phyloP scores from a whole-genome alignment of 2,113 vertebrate species.

The Saccopteryx leptura region DNA sequence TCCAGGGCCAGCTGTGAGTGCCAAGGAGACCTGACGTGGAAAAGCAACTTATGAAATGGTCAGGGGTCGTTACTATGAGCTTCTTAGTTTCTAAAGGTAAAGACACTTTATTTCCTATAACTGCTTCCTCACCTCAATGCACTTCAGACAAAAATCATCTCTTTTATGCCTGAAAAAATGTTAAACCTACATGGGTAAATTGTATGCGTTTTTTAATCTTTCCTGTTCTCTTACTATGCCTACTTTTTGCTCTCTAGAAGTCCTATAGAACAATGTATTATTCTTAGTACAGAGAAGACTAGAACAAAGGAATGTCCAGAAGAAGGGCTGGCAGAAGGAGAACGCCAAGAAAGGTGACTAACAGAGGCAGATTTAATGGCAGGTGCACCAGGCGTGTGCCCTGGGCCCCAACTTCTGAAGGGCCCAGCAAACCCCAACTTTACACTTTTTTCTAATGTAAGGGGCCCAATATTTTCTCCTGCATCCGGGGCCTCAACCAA shows the following conservation, averaged over 20 bases:
- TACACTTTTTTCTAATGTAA: no score
- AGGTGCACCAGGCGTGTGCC: no score
- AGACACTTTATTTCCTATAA: not conserved
- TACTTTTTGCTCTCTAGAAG: not conserved
- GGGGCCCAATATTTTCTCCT: no score
- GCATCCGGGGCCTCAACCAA: no score
- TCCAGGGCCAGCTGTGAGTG: not conserved
- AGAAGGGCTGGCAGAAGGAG: not conserved
- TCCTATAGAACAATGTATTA: not conserved
- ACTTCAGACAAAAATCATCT: not conserved
- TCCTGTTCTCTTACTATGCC: not conserved
- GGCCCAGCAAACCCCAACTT: no score
- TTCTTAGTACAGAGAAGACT: not conserved
- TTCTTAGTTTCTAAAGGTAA: no score
- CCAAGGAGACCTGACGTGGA: not conserved
- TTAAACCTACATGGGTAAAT: not conserved
- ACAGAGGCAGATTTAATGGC: no score
- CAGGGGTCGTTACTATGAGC: not conserved
- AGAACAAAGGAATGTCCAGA: not conserved
- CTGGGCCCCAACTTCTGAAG: no score
- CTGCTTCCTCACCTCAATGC: not conserved
- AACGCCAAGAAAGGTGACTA: no score
- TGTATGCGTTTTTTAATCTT: not conserved
- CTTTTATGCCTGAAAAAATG: not conserved
- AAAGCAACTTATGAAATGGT: not conserved